A percentile compares a stretch with the other conserved stretches of the same genome.
These are phyloP conservation scores for Sphenopsis melanotis DNA, from an alignment of 2,797 vertebrate species.

Conservation along the genomic window DNA sequence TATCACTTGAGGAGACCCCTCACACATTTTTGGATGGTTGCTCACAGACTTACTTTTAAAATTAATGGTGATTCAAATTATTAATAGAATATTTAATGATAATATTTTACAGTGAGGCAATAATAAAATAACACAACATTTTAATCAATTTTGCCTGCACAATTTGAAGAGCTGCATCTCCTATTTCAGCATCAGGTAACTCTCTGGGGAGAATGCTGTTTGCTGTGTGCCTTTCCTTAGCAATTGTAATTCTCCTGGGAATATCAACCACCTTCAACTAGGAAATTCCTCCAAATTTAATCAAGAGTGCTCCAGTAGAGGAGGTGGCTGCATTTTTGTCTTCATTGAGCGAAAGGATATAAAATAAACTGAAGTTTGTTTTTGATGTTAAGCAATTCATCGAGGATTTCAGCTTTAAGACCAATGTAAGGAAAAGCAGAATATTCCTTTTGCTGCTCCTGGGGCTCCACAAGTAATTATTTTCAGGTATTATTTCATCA, in stretches of 20 bases:
- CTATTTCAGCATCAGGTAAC: not conserved
- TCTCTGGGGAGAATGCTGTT: not conserved
- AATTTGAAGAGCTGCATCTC: fast-evolving
- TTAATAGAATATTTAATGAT: not conserved
- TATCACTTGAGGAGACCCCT: not conserved
- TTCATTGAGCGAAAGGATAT: not conserved
- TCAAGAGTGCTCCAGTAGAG: not conserved
- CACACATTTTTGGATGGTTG: not conserved
- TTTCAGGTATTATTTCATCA: not conserved
- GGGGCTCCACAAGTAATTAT: not conserved
- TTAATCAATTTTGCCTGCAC: not conserved
- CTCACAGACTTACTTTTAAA: not conserved
- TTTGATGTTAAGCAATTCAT: not conserved
- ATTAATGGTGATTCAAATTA: not conserved
- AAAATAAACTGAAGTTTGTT: not conserved
- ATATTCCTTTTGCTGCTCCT: not conserved
- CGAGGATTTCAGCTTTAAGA: not conserved
- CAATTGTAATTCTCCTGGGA: not conserved
- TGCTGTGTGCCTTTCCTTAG: not conserved
- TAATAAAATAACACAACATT: not conserved
- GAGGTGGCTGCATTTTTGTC: fast-evolving
- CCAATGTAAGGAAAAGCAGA: not conserved
- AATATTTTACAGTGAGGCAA: not conserved
- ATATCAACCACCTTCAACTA: not conserved
- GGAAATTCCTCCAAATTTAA: not conserved